A percentile compares a stretch with the other conserved stretches of the same genome.
Evolutionary conservation across 1,140 invertebrate genomes (phyloP).

Genomic region (Pentalonia nigronervosa): DNA sequence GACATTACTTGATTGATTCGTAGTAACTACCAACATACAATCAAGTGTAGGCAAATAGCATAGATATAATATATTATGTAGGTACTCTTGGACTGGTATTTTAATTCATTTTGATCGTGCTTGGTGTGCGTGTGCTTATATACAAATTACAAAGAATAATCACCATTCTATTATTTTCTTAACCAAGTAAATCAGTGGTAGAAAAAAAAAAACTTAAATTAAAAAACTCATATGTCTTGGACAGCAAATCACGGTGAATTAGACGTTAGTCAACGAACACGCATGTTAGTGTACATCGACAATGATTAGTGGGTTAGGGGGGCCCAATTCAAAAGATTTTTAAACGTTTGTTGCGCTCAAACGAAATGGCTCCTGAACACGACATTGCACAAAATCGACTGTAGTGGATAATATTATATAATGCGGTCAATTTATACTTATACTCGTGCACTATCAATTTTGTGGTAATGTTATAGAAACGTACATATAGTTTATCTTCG

Average conservation of each 20-base stretch:
- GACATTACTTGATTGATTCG: not conserved
- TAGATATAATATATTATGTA: not conserved
- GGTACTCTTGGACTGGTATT: not conserved
- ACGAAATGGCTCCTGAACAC: not conserved
- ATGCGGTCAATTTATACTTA: accelerated
- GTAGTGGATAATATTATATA: not conserved
- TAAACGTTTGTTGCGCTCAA: not conserved
- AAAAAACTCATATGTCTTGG: not conserved
- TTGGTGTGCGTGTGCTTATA: not conserved
- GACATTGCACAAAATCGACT: not conserved
- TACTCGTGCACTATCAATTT: not conserved
- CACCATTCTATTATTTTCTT: not conserved
- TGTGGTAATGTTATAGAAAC: not conserved
- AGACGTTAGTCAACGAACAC: not conserved
- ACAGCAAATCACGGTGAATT: not conserved
- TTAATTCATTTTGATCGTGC: not conserved
- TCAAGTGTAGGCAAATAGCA: not conserved
- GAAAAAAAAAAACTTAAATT: not conserved
- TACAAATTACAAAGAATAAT: not conserved
- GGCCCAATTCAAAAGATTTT: not conserved
- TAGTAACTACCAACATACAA: not conserved
- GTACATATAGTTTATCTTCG: not conserved
- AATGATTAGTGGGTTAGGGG: not conserved
- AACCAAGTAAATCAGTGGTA: not conserved
- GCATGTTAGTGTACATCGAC: not conserved